phyloP scores from a whole-genome alignment of 1,140 invertebrate genomes.

The Polypedilum vanderplanki region DNA sequence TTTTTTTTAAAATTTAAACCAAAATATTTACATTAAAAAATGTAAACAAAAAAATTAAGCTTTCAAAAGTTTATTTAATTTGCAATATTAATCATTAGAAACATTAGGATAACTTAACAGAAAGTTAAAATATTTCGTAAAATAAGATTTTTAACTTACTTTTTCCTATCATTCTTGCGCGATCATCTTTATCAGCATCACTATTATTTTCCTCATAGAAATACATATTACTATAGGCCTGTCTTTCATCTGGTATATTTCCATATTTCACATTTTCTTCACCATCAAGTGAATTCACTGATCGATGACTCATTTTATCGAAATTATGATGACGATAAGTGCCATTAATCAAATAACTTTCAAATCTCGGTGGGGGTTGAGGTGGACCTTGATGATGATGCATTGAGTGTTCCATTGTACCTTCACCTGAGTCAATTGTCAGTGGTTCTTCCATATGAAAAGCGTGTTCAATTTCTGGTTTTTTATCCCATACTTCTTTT shows the following conservation, averaged over 20 bases:
- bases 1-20: too few species aligned
- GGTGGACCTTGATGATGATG: slow-evolving; percentile 57
- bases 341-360: slow-evolving; percentile 54
- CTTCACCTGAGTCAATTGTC: slow-evolving; percentile 57
- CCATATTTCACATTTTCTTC: slow-evolving; percentile 37
- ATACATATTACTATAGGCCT: slow-evolving; percentile 31
- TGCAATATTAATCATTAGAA: too few species aligned
- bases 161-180: slow-evolving; percentile 4
- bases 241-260: slow-evolving; percentile 31
- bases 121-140: slow-evolving; percentile 8
- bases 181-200: slow-evolving; percentile 2
- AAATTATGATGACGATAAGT: slow-evolving; percentile 70
- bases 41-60: too few species aligned
- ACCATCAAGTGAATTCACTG: slow-evolving; percentile 47
- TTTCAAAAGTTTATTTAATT: too few species aligned
- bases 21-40: too few species aligned
- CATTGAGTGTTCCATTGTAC: slow-evolving; percentile 59
- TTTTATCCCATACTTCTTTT: slow-evolving; percentile 92
- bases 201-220: slow-evolving; percentile 26
- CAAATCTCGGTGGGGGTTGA: slow-evolving; percentile 57
- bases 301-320: slow-evolving; percentile 59
- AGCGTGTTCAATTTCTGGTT: slow-evolving; percentile 88
- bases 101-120: neutral
- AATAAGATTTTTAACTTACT: neutral
- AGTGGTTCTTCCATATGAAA: slow-evolving; percentile 81